Evolutionary conservation across 2,113 vertebrate species (phyloP), one percentile per base, ranked within the genome.

Genomic region (Manacus vitellinus): DNA sequence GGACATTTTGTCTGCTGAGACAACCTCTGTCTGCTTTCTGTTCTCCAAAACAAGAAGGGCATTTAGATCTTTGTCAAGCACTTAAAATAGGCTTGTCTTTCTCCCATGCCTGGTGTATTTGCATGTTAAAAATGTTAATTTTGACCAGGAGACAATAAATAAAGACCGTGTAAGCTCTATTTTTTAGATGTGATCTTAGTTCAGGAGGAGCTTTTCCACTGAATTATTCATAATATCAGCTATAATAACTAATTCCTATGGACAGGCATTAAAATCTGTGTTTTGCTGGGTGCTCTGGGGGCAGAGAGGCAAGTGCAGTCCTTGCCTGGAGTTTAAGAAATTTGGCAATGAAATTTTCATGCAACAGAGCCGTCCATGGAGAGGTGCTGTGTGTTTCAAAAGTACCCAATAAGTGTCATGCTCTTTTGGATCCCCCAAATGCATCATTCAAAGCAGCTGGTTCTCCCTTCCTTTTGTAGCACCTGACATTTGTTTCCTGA

Each of bases 401-500:
- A 77, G 22, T 41, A 37, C 77, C 67, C 0, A 1, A 0, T 47
- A 63, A 74, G 10, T 35, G 54, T 28, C 1, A 0, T 15, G 3
- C 54, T 82, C 73, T 85, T 79, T 71, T 80, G 79, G 44, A 55
- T 74, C 20, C 19, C 12, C 6, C 59, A 65, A 63, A 35, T 27
- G 41, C 35, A 63, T 86, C 37, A 24, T 56, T 61, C 58, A 55
- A 73, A 56, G 65, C 72, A 80, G 82, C 62, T 80, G 72, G 25
- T 65, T 88, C 52, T 88, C 30, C 70, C 82, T 93, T 88, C 54
- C 37, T 85, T 89, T 91, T 62, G 22, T 44, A 77, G 84, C 82
- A 94, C 92, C 80, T 96, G 88, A 83, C 39, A 44, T 63, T 88
- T 94, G 85, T 95, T 96, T 96, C 75, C 85, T 88, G 72, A 19